Base-by-base conservation (phyloP, 2,888 invertebrate species). In the Lithophane socia region DNA sequence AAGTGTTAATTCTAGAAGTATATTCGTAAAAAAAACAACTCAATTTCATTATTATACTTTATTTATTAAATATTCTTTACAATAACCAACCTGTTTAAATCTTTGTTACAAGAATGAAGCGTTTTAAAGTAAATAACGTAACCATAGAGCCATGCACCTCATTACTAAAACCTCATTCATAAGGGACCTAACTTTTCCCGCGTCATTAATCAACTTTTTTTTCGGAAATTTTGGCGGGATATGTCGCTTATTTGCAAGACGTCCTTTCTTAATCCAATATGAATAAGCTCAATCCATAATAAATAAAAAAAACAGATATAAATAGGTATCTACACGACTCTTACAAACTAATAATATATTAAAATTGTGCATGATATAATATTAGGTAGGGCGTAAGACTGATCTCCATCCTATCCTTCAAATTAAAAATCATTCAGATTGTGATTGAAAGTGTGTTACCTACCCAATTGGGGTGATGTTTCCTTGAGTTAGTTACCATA, bases 301-400 rank as follows among this genome's bases (percentile, higher is more conserved):
- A 37, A 44, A 61, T 42, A 61, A 29, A 69, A 69, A 58, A 68
- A 13, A 58, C 0, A 77, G 37, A 37, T 12, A 65, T 24, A 78
- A 49, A 73, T 60, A 66, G 1, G 0, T 56, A 84, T 75, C 75
- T 83, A 84, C 58, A 74, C 4, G 42, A 76, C 73, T 73, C 76
- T 81, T 83, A 85, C 1, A 47, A 49, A 63, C 68, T 80, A 76
- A 13, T 66, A 66, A 64, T 65, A 82, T 82, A 73, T 66, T 77
- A 69, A 63, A 77, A 70, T 82, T 82, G 84, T 84, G 82, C 82
- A 84, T 73, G 73, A 49, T 75, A 83, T 37, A 72, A 18, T 24
- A 72, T 13, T 44, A 56, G 37, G 37, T 24, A 82, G 42, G 72
- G 56, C 42, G 2, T 58, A 63, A 13, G 18, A 69, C 12, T n/a